Base-by-base conservation (phyloP, 2,888 invertebrate species). In the Adelognathus sp. region DNA sequence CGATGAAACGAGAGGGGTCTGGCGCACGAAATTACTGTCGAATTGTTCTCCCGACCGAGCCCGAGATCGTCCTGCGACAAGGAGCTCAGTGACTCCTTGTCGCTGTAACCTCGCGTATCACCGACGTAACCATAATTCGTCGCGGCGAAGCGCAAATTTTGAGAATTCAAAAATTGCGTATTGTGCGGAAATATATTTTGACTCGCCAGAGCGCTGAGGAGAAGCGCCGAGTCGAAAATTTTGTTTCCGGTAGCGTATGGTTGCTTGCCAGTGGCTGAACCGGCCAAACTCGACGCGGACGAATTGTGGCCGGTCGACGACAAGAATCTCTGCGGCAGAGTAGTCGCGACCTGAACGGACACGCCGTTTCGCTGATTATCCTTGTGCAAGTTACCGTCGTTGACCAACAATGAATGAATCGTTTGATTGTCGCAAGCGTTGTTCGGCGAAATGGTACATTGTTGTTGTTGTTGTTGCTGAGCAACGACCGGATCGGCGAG, bases 1-100 rank as follows among this genome's bases (percentile, higher is more conserved):
- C 87, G 87, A 82, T 92, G 92, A 74, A 89, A 91, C 52, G 91
- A 91, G 73, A 88, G 79, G 21, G 88, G 85, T 73, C 90, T 86
- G 36, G 91, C 91, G 86, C 91, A 92, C 52, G 82, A 79, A 11
- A 75, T 71, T 18, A 44, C 27, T 1, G 14, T 16, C n/a, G 67
- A 27, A 18, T 56, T 14, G 29, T 24, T 46, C 2, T 6, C 18
- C 33, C 16, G 66, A 24, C 52, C 71, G 52, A 33, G 50, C 7
- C 79, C 77, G 39, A 67, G 71, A 46, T 31, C 33, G 16, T 67
- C 64, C 29, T 46, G 18, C n/a, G n/a, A n/a, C n/a, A n/a, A n/a
- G n/a, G n/a, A n/a, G n/a, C 14, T 73, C 78, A 3, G 31, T 63
- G 31, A 69, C 18, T 44, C 74, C 7, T 60, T 71, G 2, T 27